phyloP scores from a whole-genome alignment of 2,113 vertebrate species.

The Gymnobelideus leadbeateri region DNA sequence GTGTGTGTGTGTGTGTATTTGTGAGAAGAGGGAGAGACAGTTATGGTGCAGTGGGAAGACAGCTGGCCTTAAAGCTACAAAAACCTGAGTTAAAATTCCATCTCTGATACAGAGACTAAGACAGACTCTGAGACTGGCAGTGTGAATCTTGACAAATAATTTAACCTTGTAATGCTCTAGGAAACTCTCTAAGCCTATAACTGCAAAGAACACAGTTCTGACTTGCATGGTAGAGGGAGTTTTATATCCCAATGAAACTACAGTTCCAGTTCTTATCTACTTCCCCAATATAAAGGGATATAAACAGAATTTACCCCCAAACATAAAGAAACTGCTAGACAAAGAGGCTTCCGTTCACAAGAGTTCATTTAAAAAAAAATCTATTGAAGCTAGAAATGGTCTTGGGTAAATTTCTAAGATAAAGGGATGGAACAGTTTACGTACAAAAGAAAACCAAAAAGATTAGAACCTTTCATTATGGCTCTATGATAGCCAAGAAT shows the following conservation, averaged over 20 bases:
- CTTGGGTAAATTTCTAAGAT: background rate
- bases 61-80: background rate
- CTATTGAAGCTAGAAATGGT: background rate
- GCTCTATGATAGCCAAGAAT: background rate
- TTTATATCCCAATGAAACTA: background rate
- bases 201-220: background rate
- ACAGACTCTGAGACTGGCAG: background rate
- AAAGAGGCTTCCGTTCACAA: background rate
- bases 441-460: background rate
- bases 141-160: background rate
- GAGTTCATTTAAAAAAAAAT: background rate
- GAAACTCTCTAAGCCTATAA: background rate
- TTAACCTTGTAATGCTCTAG: background rate
- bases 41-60: background rate
- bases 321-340: background rate
- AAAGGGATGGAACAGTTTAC: background rate
- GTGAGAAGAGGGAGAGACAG: background rate
- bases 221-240: background rate
- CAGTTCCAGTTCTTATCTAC: background rate
- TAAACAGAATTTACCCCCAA: background rate
- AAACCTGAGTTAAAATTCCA: background rate
- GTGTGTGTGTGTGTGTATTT: background rate
- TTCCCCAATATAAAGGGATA: background rate
- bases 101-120: background rate
- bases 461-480: background rate